Conservation (phyloP, 2,113 vertebrate species). For the Oryzias celebensis region DNA sequence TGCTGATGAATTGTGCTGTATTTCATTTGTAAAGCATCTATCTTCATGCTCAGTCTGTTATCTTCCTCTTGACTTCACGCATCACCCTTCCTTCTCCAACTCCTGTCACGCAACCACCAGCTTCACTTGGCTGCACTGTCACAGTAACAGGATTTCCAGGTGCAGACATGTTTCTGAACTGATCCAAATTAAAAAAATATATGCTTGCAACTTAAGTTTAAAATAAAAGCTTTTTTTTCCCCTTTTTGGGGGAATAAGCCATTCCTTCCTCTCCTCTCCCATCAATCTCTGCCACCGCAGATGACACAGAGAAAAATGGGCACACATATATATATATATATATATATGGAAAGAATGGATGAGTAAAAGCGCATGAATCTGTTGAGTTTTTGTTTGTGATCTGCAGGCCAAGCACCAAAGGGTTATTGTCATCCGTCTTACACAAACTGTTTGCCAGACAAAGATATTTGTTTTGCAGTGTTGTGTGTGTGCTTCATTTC, state of each 20-base stretch:
- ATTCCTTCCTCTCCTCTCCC: constrained; percentile 37
- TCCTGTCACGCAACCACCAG: constrained; percentile 7
- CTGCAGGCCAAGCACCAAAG: constrained; percentile 49
- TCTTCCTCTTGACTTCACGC: constrained; percentile 20
- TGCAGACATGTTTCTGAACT: no score
- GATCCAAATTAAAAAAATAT: no score
- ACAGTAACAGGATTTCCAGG: neutral
- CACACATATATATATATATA: constrained; percentile 21
- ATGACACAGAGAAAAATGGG: constrained; percentile 19
- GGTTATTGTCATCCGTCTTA: constrained; percentile 56
- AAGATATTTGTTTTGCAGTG: constrained; percentile 34
- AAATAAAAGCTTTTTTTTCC: constrained; percentile 29
- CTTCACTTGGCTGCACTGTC: constrained; percentile 1
- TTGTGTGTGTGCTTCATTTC: constrained; percentile 9
- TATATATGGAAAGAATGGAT: constrained; percentile 37
- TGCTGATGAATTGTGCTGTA: constrained; percentile 43
- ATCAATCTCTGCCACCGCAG: constrained; percentile 60
- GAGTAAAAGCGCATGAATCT: constrained; percentile 38
- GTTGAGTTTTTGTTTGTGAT: constrained; percentile 43
- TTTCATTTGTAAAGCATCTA: constrained; percentile 43
- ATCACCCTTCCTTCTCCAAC: neutral
- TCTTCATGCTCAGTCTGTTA: constrained; percentile 43
- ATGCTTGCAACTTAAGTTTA: constrained; percentile 1
- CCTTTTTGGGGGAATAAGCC: constrained; percentile 4
- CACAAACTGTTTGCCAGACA: constrained; percentile 55